Base-by-base conservation (phyloP, 2,797 vertebrate species). In the Glyptemys insculpta region DNA sequence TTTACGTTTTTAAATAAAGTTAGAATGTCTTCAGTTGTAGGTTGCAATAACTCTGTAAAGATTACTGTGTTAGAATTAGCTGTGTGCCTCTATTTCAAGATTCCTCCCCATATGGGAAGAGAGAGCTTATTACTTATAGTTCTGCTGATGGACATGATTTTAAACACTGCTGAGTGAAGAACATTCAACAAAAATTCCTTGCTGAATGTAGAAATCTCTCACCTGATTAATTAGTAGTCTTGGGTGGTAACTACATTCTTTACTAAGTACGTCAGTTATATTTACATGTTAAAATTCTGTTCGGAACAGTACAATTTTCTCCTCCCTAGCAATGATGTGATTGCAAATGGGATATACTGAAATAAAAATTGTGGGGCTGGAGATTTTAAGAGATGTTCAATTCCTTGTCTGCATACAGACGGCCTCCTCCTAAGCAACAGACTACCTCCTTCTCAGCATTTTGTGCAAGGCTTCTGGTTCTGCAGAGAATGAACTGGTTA, bases 341-440 rank as follows among this genome's bases (percentile, higher is more conserved):
- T 96, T 95, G 76, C 49, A 91, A 85, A 90, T 90, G 91, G 85
- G 68, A 57, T 79, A 34, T 56, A 78, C 5, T 72, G 76, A 87
- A 91, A 92, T 95, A 87, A 84, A 94, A 92, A 87, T 16, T 50
- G 57, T 89, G 52, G 44, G 0, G 2, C 34, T 95, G 83, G 83
- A 93, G 68, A 91, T 95, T 95, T 95, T 93, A 94, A 89, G 93
- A 95, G 56, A 59, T 78, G 12, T 85, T 95, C 92, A 62, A 49
- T 95, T 89, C 52, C 29, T 27, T 87, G 31, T 81, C 78, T 94
- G 59, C 83, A 62, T 95, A 57, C 0, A 0, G 88, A 93, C 74
- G 90, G 19, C 41, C 8, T 92, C 76, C 72, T 96, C 59, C 47
- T 89, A 80, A 80, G 15, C 25, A 68, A 68, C 19, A 0, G 88